phyloP scores from a whole-genome alignment of 2,797 vertebrate species.

The Hozukius guyotensis region DNA sequence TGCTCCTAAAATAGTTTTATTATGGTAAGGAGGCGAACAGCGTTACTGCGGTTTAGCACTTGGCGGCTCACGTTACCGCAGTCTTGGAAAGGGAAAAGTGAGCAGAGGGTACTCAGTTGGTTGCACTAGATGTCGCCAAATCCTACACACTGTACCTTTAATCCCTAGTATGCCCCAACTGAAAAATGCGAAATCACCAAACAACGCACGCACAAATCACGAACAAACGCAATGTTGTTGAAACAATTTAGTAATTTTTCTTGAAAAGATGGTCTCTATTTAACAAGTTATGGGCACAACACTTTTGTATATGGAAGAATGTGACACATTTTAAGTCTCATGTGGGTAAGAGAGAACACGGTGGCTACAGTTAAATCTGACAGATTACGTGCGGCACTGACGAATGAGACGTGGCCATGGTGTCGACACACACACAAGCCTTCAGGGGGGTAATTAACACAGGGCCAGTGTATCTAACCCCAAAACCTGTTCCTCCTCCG shows the following conservation, averaged over 20 bases:
- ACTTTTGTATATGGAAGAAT: background rate
- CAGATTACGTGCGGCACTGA: conserved; percentile 53
- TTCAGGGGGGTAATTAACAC: conserved; percentile 64
- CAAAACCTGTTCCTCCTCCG: conserved; percentile 24
- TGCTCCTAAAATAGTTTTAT: too few relatives aligned
- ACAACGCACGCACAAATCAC: background rate
- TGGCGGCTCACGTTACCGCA: too few relatives aligned
- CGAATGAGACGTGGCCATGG: conserved; percentile 52
- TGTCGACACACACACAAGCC: conserved; percentile 46
- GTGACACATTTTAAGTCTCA: background rate
- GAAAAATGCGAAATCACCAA: background rate
- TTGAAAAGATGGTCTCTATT: background rate
- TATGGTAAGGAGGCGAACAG: too few relatives aligned
- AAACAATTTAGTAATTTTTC: background rate
- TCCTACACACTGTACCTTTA: too few relatives aligned
- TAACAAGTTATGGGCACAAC: background rate
- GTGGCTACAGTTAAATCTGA: conserved; percentile 30
- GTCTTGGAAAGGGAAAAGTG: too few relatives aligned
- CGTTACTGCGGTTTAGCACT: too few relatives aligned
- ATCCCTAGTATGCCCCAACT: too few relatives aligned
- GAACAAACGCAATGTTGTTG: background rate
- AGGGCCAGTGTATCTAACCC: conserved; percentile 45
- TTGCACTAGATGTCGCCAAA: too few relatives aligned
- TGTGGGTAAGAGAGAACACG: background rate
- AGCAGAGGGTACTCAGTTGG: too few relatives aligned